phyloP scores from a whole-genome alignment of 2,888 invertebrate genomes.

The Sylvicola fuscatus region DNA sequence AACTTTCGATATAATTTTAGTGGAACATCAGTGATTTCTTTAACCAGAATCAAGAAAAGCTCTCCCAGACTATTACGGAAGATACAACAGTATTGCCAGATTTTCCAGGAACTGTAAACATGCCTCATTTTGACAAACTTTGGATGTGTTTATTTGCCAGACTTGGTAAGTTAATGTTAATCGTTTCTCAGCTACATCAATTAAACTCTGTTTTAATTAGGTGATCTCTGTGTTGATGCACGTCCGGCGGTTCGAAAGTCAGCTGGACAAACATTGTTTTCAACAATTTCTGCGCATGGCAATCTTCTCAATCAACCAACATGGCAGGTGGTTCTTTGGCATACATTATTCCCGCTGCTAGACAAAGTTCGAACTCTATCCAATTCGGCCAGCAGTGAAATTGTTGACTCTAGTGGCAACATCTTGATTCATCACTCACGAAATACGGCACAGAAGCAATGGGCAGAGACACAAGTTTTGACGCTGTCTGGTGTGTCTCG shows the following conservation, averaged over 20 bases:
- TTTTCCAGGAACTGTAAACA: conserved; percentile 61
- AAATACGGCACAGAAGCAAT: conserved; percentile 97
- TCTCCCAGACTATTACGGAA: conserved; percentile 43
- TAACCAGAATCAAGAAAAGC: conserved; percentile 80
- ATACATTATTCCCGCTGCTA: conserved; percentile 84
- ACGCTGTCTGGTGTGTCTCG: conserved; percentile 81
- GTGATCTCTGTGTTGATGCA: conserved; percentile 82
- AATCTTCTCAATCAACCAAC: conserved; percentile 66
- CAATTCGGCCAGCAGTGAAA: conserved; percentile 40
- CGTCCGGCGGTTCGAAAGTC: conserved; percentile 94
- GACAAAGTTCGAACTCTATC: conserved; percentile 65
- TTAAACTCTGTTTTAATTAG: conserved; percentile 18
- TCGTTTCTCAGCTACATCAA: conserved; percentile 2
- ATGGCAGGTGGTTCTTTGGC: conserved; percentile 90
- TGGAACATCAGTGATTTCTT: conserved; percentile 99
- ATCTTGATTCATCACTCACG: conserved; percentile 95
- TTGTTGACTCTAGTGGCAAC: conserved; percentile 75
- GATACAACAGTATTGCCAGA: conserved; percentile 63
- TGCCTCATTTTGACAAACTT: conserved; percentile 77
- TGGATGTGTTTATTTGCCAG: conserved; percentile 92
- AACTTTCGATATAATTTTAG: conserved; percentile 32
- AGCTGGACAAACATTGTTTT: conserved; percentile 92
- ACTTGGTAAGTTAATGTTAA: conserved; percentile 26
- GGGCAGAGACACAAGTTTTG: conserved; percentile 93
- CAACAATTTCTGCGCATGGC: conserved; percentile 92